A percentile compares a stretch with the other conserved stretches of the same genome.
phyloP scores from a whole-genome alignment of 2,113 vertebrate genomes.

The Semnornis frantzii region DNA sequence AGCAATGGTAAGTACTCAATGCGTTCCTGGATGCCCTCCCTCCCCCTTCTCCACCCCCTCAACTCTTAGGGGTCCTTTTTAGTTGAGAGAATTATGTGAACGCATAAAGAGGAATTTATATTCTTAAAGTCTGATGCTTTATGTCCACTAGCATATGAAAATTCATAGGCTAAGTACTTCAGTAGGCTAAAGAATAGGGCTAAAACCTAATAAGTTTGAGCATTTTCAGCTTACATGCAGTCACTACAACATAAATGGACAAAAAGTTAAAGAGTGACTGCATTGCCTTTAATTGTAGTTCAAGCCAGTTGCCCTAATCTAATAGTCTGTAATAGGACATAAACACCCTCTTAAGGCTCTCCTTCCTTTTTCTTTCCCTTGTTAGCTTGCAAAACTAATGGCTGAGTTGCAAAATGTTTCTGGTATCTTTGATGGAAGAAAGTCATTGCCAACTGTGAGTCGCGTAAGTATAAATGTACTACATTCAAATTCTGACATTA shows the following conservation, averaged over 20 bases:
- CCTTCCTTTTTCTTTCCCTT: constrained; percentile 15
- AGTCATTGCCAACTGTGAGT: constrained; percentile 65
- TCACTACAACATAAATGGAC: neutral
- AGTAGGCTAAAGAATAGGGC: neutral
- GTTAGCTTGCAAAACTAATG: constrained; percentile 95
- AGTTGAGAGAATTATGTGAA: neutral
- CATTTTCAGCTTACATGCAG: neutral
- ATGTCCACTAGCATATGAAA: neutral
- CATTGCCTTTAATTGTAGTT: constrained; percentile 34
- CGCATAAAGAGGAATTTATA: neutral
- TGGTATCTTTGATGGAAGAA: constrained; percentile 79
- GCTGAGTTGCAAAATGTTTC: constrained; percentile 91
- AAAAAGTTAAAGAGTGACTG: neutral
- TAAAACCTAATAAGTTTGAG: neutral
- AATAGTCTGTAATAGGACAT: constrained; percentile 1
- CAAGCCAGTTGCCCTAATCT: neutral
- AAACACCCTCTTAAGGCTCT: constrained; percentile 11
- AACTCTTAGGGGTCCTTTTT: neutral
- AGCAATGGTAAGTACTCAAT: constrained; percentile 84
- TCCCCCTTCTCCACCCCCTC: no score
- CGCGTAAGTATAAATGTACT: constrained; percentile 74
- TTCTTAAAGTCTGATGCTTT: neutral
- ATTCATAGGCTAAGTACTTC: neutral
- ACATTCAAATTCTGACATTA: neutral
- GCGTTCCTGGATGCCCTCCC: neutral